Base-by-base conservation (phyloP, 2,888 invertebrate species). In the Phaedon cochleariae region DNA sequence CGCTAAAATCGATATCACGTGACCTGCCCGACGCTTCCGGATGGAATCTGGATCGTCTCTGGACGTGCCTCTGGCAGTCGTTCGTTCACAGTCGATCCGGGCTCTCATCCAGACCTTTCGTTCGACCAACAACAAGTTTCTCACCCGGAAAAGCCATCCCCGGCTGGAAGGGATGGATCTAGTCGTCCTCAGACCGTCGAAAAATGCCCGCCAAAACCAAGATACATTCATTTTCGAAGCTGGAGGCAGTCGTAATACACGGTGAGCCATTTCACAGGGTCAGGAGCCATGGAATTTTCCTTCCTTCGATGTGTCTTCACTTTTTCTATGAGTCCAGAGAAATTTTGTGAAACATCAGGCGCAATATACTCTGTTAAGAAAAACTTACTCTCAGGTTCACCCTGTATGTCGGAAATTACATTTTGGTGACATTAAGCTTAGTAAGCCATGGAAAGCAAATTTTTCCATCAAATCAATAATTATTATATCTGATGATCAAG, bases 121-220 rank as follows among this genome's bases (percentile, higher is more conserved):
- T 54, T 51, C 18, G 34, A 9, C 41, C 55, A 46, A 58, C 20
- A 49, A 29, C 37, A 52, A 60, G 60, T 46, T 61, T 67, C 61
- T 61, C 61, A 37, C 37, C 58, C 12, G 41, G 5, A 34, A 20
- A 26, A 29, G 62, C 70, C 70, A 63, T 68, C 68, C 70, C 68
- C 55, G 51, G 18, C 53, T 37, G 51, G 59, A 62, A 70, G 70
- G 70, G 66, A 70, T 70, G 70, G 68, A 67, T 66, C 59, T 62
- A 70, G 68, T 53, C 37, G 59, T 64, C 46, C 54, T 31, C 18
- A 51, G 62, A 59, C 49, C 59, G 64, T 61, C 21, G 45, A 64
- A 60, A 59, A 62, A 70, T 70, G 70, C 68, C 70, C 41, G 68
- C 57, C 62, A 64, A 60, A 59, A 64, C 62, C 52, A 66, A 65